These are phyloP conservation scores for Calidris pygmaea DNA, from an alignment of 2,113 vertebrate genomes.

Conservation along the genomic window DNA sequence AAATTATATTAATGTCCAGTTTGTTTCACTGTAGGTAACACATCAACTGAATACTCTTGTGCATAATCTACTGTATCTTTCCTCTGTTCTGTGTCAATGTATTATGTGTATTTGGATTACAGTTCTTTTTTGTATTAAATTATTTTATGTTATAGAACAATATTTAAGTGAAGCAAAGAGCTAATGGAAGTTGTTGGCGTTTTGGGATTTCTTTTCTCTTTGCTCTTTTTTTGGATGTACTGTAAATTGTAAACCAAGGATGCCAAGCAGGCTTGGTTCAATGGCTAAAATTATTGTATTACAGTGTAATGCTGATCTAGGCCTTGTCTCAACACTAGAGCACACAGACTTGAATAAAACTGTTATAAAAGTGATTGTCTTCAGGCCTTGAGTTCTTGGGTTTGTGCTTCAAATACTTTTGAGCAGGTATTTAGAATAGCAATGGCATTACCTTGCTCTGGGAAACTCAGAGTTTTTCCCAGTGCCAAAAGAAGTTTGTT, in stretches of 20 bases:
- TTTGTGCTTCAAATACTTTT: neutral
- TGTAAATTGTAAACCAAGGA: slow-evolving; percentile 80
- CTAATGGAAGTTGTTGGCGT: slow-evolving; percentile 64
- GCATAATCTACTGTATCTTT: slow-evolving; percentile 72
- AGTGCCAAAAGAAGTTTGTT: neutral
- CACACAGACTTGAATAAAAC: slow-evolving; percentile 93
- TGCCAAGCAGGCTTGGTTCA: slow-evolving; percentile 86
- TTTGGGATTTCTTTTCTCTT: slow-evolving; percentile 66
- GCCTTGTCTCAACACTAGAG: slow-evolving; percentile 88
- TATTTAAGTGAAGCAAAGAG: slow-evolving; percentile 79
- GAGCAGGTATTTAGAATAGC: neutral
- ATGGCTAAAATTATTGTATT: slow-evolving; percentile 77
- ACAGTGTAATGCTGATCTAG: slow-evolving; percentile 81
- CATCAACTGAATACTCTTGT: slow-evolving; percentile 64
- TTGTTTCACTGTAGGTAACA: slow-evolving; percentile 67
- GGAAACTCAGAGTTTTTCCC: neutral
- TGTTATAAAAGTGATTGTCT: slow-evolving; percentile 59
- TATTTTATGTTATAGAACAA: slow-evolving; percentile 75
- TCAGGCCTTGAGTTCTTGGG: neutral
- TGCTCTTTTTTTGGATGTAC: slow-evolving; percentile 74
- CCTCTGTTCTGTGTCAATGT: slow-evolving; percentile 69
- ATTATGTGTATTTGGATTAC: slow-evolving; percentile 66
- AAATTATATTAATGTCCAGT: slow-evolving; percentile 65
- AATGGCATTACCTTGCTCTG: neutral
- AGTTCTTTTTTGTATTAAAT: slow-evolving; percentile 74